These are phyloP conservation scores for Tupaia tana DNA, from an alignment of 2,113 vertebrate species.

Conservation along the genomic window DNA sequence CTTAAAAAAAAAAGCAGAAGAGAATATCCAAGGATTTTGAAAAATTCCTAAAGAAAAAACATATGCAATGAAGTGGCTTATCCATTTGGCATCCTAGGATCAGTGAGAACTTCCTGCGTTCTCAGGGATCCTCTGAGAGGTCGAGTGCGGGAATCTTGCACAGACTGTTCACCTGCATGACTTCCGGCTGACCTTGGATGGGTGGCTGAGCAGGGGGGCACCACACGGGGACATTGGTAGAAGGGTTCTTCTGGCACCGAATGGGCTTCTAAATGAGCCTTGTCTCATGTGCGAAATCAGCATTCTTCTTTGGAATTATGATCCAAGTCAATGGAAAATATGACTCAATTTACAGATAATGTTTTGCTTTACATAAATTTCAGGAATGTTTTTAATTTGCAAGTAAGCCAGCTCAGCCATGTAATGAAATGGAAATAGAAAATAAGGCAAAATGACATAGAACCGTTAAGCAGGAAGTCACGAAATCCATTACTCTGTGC, in stretches of 20 bases:
- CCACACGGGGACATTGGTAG: not conserved
- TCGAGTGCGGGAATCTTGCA: fast-evolving
- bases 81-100: not conserved
- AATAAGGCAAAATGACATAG: not conserved
- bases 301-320: not conserved
- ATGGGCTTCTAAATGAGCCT: not conserved
- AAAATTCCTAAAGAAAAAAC: not conserved
- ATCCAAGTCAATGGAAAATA: conserved; percentile 32
- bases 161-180: not conserved
- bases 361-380: conserved; percentile 10
- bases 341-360: not conserved
- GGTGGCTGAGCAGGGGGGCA: too few relatives aligned
- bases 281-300: not conserved
- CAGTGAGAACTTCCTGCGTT: not conserved
- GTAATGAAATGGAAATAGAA: not conserved
- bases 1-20: not conserved
- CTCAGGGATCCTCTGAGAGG: not conserved
- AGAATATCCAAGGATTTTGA: not conserved
- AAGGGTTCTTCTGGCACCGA: fast-evolving
- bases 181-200: not conserved
- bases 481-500: not conserved
- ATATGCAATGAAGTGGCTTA: not conserved
- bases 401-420: not conserved
- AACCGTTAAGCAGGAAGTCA: not conserved
- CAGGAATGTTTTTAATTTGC: not conserved